Conservation (phyloP, 23 tunicate species). For the Halocynthia aurantium region DNA sequence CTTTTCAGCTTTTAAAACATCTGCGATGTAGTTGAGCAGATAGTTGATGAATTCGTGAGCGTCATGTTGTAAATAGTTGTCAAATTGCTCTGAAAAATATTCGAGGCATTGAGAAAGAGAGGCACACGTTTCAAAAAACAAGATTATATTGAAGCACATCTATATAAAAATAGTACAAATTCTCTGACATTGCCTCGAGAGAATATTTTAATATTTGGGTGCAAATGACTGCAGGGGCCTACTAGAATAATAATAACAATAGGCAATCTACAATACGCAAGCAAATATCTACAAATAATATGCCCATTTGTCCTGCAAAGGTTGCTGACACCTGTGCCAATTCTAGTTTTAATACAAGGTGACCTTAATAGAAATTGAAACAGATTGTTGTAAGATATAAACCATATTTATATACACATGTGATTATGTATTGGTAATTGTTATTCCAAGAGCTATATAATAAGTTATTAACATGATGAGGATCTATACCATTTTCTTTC, state of each 20-base stretch:
- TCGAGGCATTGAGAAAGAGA: no score
- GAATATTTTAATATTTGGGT: not conserved
- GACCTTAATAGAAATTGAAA: not conserved
- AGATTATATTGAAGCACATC: not conserved
- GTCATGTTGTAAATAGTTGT: slow-evolving; percentile 98
- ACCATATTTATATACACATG: not conserved
- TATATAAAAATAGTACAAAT: no score
- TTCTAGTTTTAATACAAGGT: no score
- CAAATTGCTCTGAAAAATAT: slow-evolving; percentile 80
- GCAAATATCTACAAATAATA: not conserved
- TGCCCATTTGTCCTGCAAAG: no score
- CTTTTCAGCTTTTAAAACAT: slow-evolving; percentile 78
- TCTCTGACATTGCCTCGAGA: no score
- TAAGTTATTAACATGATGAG: not conserved
- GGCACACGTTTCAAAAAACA: no score
- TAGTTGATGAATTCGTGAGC: slow-evolving; percentile 97
- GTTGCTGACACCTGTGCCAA: no score
- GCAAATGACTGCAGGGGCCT: not conserved
- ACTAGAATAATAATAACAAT: not conserved
- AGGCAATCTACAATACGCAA: not conserved
- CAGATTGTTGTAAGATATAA: not conserved
- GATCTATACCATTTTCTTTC: slow-evolving; percentile 73
- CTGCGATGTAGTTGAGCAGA: slow-evolving; percentile 89
- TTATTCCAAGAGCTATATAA: not conserved
- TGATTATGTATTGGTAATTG: not conserved